Evolutionary conservation across 2,113 vertebrate genomes (phyloP).

Genomic region (Tor tambroides): DNA sequence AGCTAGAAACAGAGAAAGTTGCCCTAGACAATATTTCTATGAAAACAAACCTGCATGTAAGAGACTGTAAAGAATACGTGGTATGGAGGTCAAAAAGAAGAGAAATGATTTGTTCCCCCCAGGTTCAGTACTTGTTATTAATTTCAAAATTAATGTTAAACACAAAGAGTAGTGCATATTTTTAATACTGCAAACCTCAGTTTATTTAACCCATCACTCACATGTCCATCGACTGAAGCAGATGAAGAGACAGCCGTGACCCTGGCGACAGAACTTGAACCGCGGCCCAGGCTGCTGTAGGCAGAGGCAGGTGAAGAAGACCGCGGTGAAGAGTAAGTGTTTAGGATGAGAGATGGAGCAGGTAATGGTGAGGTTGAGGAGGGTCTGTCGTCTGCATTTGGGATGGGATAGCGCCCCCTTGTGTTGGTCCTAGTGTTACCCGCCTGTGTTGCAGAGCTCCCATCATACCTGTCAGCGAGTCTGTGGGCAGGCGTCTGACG

Average conservation of each 20-base stretch:
- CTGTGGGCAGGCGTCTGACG: conserved; percentile 77
- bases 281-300: conserved; percentile 68
- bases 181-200: neutral
- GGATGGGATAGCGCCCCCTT: conserved; percentile 71
- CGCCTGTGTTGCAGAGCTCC: conserved; percentile 29
- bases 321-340: conserved; percentile 62
- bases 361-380: conserved; percentile 15
- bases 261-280: conserved; percentile 50
- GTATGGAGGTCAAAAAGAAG: neutral
- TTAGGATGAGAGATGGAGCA: conserved; percentile 28
- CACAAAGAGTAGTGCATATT: neutral
- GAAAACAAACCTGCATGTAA: neutral
- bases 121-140: neutral
- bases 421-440: conserved; percentile 63
- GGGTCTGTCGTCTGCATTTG: conserved; percentile 62
- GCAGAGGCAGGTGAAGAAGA: conserved; percentile 65
- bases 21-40: neutral
- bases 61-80: neutral
- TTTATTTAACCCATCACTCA: conserved; percentile 63
- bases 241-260: conserved; percentile 48
- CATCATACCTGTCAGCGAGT: conserved; percentile 79
- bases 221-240: conserved; percentile 74
- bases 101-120: neutral
- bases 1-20: neutral
- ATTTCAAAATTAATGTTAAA: neutral